These are phyloP conservation scores for Hesperia comma DNA, from an alignment of 2,888 invertebrate genomes.

Conservation along the genomic window DNA sequence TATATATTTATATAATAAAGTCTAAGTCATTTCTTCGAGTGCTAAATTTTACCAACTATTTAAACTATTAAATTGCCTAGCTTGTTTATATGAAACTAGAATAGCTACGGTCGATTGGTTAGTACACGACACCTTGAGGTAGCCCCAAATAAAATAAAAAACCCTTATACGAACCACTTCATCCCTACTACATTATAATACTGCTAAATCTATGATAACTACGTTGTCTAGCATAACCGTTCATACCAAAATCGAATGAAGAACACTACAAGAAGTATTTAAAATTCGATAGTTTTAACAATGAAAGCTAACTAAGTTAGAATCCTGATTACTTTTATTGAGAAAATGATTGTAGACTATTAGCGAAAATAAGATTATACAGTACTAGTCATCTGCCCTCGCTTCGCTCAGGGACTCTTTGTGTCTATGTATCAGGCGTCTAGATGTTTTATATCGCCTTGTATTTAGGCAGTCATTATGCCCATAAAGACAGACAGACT, in stretches of 20 bases:
- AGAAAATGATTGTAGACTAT: no score
- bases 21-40: conserved; percentile 13
- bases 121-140: conserved; percentile 72
- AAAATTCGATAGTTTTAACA: conserved; percentile 26
- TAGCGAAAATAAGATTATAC: no score
- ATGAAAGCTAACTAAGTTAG: conserved; percentile 20
- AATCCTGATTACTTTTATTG: neutral
- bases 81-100: conserved; percentile 8
- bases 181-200: conserved; percentile 68
- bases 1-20: neutral
- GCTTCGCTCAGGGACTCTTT: no score
- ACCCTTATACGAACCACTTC: conserved; percentile 53
- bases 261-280: conserved; percentile 18
- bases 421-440: no score
- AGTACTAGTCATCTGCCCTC: no score
- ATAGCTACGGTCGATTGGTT: conserved; percentile 40
- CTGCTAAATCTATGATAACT: conserved; percentile 69
- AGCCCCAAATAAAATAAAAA: conserved; percentile 62
- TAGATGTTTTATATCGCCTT: no score
- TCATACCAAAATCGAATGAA: conserved; percentile 20
- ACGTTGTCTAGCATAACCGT: conserved; percentile 41
- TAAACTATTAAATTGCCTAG: conserved; percentile 7
- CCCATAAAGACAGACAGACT: no score
- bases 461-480: no score
- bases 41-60: conserved; percentile 20